phyloP scores from a whole-genome alignment of 2,888 invertebrate genomes.

The Dryomyza anilis region DNA sequence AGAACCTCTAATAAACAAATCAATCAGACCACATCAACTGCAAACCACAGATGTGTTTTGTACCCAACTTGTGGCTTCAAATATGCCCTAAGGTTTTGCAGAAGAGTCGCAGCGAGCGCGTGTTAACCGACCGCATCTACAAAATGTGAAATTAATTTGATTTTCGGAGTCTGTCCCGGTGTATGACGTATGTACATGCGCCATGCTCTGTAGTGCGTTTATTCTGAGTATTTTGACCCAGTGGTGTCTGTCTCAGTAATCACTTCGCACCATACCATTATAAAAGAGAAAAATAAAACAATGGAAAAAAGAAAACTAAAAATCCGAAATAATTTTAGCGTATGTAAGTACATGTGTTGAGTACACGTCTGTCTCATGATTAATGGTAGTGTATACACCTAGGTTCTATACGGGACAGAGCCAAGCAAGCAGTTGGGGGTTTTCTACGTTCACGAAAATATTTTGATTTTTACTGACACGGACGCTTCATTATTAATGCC shows the following conservation, averaged over 20 bases:
- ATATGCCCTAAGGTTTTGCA: no score
- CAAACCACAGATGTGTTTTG: no score
- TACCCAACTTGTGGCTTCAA: no score
- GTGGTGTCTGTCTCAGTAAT: background rate
- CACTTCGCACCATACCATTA: background rate
- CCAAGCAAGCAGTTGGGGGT: background rate
- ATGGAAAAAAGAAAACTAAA: background rate
- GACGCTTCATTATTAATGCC: background rate
- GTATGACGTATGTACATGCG: background rate
- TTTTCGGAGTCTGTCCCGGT: background rate
- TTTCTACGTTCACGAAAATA: background rate
- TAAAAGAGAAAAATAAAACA: background rate
- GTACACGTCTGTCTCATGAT: background rate
- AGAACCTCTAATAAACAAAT: no score
- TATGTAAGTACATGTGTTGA: background rate
- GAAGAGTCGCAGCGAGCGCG: no score
- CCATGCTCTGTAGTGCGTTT: background rate
- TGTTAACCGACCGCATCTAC: background rate
- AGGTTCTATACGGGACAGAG: background rate
- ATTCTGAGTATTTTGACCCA: constrained; percentile 2
- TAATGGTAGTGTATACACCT: background rate
- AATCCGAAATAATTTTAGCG: background rate
- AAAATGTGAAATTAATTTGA: constrained; percentile 10
- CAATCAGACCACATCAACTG: no score
- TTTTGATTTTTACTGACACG: background rate